Conservation (phyloP, 2,888 invertebrate genomes). For the Ptychoptera contaminata region DNA sequence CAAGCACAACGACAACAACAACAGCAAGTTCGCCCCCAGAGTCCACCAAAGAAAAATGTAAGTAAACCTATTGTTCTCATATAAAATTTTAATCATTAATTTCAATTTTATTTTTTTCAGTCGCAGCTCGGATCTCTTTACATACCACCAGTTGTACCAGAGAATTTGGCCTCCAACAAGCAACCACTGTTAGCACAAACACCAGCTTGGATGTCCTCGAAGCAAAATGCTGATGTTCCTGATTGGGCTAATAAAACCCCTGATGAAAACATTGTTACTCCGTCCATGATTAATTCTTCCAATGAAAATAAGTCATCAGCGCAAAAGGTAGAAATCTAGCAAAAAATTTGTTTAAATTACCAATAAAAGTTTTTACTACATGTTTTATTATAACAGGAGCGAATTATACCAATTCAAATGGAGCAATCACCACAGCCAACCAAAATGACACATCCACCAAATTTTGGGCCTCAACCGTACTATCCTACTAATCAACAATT, state of each 20-base stretch:
- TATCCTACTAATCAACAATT: slow-evolving; percentile 17
- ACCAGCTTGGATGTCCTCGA: slow-evolving; percentile 13
- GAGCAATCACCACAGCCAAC: slow-evolving; percentile 22
- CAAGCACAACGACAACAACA: slow-evolving; percentile 12
- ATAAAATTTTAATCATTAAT: neutral
- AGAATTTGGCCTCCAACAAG: slow-evolving; percentile 18
- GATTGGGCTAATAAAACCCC: slow-evolving; percentile 25
- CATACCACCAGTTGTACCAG: slow-evolving; percentile 36
- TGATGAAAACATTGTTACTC: slow-evolving; percentile 5
- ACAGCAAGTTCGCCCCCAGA: slow-evolving; percentile 16
- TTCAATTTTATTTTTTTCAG: slow-evolving; percentile 1
- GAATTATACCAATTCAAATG: slow-evolving; percentile 29
- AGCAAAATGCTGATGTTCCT: slow-evolving; percentile 21
- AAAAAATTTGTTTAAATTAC: neutral
- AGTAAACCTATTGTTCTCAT: slow-evolving; percentile 17
- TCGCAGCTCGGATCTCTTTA: slow-evolving; percentile 36
- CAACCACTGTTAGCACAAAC: slow-evolving; percentile 12
- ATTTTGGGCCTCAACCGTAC: slow-evolving; percentile 21
- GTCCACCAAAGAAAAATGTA: slow-evolving; percentile 19
- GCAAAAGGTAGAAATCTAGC: too few species aligned
- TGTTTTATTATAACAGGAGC: slow-evolving; percentile 17
- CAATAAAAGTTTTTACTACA: neutral
- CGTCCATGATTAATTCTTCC: too few species aligned
- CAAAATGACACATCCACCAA: slow-evolving; percentile 18
- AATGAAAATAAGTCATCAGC: too few species aligned